phyloP scores from a whole-genome alignment of 2,113 vertebrate species.

The Felis chaus region DNA sequence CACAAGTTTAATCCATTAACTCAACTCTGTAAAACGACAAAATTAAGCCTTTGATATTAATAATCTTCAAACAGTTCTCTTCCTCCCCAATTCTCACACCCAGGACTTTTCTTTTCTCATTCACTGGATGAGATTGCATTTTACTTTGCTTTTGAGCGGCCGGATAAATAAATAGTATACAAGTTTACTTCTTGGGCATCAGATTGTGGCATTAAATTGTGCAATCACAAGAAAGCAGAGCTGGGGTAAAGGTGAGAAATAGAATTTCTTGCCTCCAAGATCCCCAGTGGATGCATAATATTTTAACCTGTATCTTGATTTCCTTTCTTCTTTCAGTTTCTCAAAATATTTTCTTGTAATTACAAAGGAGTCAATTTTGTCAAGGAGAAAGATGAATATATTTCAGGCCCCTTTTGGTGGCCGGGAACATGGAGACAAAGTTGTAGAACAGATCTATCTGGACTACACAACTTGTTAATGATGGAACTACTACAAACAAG shows the following conservation, averaged over 20 bases:
- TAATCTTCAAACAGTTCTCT: constrained; percentile 62
- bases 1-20: constrained; percentile 72
- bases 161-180: not conserved
- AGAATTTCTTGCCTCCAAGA: not conserved
- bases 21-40: constrained; percentile 57
- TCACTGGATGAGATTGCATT: constrained; percentile 16
- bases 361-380: not conserved
- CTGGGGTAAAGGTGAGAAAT: not conserved
- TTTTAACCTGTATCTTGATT: constrained; percentile 5
- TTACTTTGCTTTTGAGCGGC: constrained; percentile 38
- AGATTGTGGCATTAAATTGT: constrained; percentile 20
- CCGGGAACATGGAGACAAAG: constrained; percentile 20
- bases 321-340: not conserved
- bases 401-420: not conserved
- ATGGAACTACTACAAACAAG: not conserved
- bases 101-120: not conserved
- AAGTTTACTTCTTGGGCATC: constrained; percentile 4
- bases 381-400: not conserved
- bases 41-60: constrained; percentile 70
- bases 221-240: not conserved
- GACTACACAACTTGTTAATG: not conserved
- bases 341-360: constrained; percentile 11
- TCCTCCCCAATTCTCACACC: constrained; percentile 12
- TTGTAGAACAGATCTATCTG: not conserved
- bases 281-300: not conserved